Evolutionary conservation across 2,797 vertebrate genomes (phyloP), one percentile per base, ranked within the genome.

Genomic region (Esox masquinongy): DNA sequence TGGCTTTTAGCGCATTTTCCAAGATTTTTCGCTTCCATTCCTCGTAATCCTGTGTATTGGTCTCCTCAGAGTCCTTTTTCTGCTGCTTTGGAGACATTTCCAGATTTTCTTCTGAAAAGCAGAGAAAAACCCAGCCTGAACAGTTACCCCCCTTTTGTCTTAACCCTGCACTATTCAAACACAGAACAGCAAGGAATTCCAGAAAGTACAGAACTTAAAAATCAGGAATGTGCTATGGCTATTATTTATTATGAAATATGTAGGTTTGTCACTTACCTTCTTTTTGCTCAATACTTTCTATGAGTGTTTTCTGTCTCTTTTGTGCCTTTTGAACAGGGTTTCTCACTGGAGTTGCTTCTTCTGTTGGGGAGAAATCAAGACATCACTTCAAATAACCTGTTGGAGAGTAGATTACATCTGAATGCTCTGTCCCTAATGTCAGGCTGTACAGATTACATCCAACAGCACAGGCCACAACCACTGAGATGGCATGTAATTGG

Each of bases 1-100:
- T 89, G 14, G 92, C 87, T 87, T 90, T 94, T 59, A 92, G 78
- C 39, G 95, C 96, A 0, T 95, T 97, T 89, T 95, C 94, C 64
- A 97, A 83, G 82, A 96, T 96, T 73, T 86, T 94, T 84, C 85
- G 94, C 86, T 95, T 96, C 95, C 95, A 96, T 76, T 95, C 95
- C 82, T 96, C 95, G 66, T 96, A 97, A 77, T 94, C 93, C 76
- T 92, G 90, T 9, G 83, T 84, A 17, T 73, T 75, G 3, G 80
- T 74, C 43, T 79, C 78, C 74, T 93, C 91, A 0, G 82, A 76
- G 70, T 91, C 87, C 47, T 90, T 70, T 49, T 89, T 88, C 5
- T 77, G 79, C n/a, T 56, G 89, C 82, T 95, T 94, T 24, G 88
- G 85, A 7, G 74, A 72, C 2, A 90, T 91, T 43, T 81, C 73